Evolutionary conservation across 2,888 invertebrate genomes (phyloP), one percentile per base, ranked within the genome.

Genomic region (Proisotoma minuta): DNA sequence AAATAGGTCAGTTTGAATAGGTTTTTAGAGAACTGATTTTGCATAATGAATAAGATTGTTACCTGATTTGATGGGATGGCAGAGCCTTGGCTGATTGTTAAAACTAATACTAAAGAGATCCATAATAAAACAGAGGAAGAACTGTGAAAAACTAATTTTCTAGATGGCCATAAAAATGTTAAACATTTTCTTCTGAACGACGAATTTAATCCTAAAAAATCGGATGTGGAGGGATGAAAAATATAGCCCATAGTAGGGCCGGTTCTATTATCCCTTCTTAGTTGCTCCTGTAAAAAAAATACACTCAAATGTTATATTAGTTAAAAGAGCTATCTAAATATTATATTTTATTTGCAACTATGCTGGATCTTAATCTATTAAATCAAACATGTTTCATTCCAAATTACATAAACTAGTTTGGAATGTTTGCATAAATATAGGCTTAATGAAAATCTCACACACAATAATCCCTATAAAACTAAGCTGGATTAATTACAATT

Each of bases 161-260:
- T 34, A 34, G 58, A 58, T 27, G 53, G n/a, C n/a, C n/a, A 57
- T 22, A 48, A n/a, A 34, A 62, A 34, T 47, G 39, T 29, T 43
- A 39, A 28, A 28, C 18, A 22, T 51, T 60, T 56, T 50, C 40
- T 12, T 28, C 51, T 49, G 54, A 48, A 59, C 22, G 48, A 52
- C 26, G 50, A 39, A 50, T 39, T 52, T 10, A 51, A 58, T 54
- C 60, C 18, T 57, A 28, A 57, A 58, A 39, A 28, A 57, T 53
- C 58, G 63, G 63, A 47, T 56, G 20, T 15, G 59, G 58, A 57
- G 58, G 60, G 58, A 64, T 64, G 68, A 67, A 71, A 69, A 71
- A 71, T 70, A 71, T 68, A 67, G 70, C 70, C 73, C 73, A 73
- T 73, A 43, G 50, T 71, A 73, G 63, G 73, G 72, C 73, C 73